These are phyloP conservation scores for Antheraea assamensis DNA, from an alignment of 2,888 invertebrate genomes.

Conservation along the genomic window DNA sequence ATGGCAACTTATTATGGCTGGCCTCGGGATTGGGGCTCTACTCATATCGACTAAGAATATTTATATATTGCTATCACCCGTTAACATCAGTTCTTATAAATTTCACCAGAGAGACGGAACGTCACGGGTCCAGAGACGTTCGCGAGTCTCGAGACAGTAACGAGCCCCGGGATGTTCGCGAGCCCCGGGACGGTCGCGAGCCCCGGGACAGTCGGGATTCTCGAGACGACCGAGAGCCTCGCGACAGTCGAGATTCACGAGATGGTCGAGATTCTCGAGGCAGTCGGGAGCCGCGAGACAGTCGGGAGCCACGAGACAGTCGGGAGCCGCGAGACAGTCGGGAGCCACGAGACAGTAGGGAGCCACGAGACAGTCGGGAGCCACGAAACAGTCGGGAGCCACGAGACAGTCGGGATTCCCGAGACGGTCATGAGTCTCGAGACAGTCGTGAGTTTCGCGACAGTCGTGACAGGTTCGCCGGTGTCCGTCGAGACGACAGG, in stretches of 20 bases:
- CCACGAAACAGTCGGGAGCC: neutral
- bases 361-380: neutral
- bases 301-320: constrained; percentile 18
- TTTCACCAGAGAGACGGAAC: constrained; percentile 13
- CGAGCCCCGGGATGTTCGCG: constrained; percentile 4
- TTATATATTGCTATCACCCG: too few species aligned
- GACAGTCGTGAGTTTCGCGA: too few species aligned
- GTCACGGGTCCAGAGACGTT: constrained; percentile 8
- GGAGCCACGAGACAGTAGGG: constrained; percentile 19
- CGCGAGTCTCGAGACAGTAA: neutral
- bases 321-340: constrained; percentile 22
- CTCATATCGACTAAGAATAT: too few species aligned
- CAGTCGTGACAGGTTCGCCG: neutral
- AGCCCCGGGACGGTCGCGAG: constrained; percentile 17
- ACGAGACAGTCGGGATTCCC: neutral
- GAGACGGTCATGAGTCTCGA: too few species aligned
- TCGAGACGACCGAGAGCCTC: constrained; percentile 15
- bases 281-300: constrained; percentile 15
- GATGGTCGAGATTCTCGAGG: too few species aligned
- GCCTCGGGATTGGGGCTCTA: too few species aligned
- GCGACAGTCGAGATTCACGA: constrained; percentile 17
- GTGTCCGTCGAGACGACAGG: constrained; percentile 22
- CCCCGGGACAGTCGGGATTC: constrained; percentile 13
- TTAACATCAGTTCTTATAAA: too few species aligned
- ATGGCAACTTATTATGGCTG: too few species aligned